phyloP scores from a whole-genome alignment of 1,140 invertebrate genomes.

The Stegodyphus mimosarum region DNA sequence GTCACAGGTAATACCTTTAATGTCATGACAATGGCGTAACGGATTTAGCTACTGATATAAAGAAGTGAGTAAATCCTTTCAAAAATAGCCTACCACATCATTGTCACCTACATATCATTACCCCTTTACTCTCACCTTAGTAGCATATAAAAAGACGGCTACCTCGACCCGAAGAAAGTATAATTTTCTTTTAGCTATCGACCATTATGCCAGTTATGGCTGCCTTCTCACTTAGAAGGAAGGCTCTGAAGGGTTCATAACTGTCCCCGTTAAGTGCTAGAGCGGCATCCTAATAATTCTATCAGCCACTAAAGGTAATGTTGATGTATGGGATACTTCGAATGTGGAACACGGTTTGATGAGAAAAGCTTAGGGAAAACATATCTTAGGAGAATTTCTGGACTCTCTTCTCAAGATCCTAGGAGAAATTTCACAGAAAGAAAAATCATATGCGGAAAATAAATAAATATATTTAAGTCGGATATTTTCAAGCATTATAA shows the following conservation, averaged over 20 bases:
- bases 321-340: constrained; percentile 30
- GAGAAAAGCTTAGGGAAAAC: no score
- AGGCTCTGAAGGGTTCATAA: constrained; percentile 57
- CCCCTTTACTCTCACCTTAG: constrained; percentile 18
- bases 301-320: constrained; percentile 27
- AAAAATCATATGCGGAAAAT: no score
- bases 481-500: no score
- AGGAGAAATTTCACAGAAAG: no score
- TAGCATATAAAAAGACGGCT: constrained; percentile 47
- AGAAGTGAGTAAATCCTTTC: constrained; percentile 37
- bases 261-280: constrained; percentile 43
- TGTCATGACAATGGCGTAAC: neutral
- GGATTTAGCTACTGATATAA: constrained; percentile 26
- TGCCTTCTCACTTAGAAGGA: constrained; percentile 41
- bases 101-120: constrained; percentile 55
- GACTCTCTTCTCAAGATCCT: no score
- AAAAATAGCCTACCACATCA: constrained; percentile 27
- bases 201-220: constrained; percentile 43
- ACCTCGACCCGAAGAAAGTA: constrained; percentile 17
- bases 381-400: no score
- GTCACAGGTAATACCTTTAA: neutral
- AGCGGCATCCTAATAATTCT: constrained; percentile 31
- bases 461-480: no score
- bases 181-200: constrained; percentile 30
- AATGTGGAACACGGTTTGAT: neutral